Conservation (phyloP, 2,113 vertebrate genomes). For the Stigmatopora nigra region DNA sequence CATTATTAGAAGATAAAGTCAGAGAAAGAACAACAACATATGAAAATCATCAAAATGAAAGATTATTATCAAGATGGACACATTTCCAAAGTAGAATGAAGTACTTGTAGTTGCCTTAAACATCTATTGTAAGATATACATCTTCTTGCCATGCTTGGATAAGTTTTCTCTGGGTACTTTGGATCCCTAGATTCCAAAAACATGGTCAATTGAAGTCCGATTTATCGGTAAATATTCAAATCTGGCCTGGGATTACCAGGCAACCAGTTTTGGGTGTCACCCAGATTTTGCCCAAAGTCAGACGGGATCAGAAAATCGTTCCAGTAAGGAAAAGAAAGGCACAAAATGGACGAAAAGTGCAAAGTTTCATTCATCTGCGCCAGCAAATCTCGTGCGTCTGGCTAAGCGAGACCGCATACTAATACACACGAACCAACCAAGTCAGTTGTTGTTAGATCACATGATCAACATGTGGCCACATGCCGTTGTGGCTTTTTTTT, state of each 20-base stretch:
- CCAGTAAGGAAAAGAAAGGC: too few relatives aligned
- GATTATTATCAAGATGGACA: background rate
- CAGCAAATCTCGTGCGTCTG: background rate
- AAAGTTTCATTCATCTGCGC: background rate
- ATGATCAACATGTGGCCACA: background rate
- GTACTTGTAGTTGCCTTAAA: background rate
- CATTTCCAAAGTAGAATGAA: background rate
- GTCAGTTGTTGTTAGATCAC: background rate
- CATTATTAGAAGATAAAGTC: slow-evolving; percentile 38
- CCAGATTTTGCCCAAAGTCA: too few relatives aligned
- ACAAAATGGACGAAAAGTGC: background rate
- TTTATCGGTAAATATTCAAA: background rate
- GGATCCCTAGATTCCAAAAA: too few relatives aligned
- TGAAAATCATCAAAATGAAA: background rate
- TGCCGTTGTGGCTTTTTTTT: background rate
- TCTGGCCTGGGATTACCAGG: too few relatives aligned
- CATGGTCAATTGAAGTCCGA: background rate
- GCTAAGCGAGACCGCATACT: background rate
- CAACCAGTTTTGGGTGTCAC: too few relatives aligned
- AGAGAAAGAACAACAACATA: slow-evolving; percentile 2
- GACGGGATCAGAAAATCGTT: too few relatives aligned
- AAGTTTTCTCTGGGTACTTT: too few relatives aligned
- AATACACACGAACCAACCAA: background rate
- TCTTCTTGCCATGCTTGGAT: too few relatives aligned
- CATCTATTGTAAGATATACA: background rate